Evolutionary conservation across 2,113 vertebrate genomes (phyloP).

Genomic region (Pteropus alecto): DNA sequence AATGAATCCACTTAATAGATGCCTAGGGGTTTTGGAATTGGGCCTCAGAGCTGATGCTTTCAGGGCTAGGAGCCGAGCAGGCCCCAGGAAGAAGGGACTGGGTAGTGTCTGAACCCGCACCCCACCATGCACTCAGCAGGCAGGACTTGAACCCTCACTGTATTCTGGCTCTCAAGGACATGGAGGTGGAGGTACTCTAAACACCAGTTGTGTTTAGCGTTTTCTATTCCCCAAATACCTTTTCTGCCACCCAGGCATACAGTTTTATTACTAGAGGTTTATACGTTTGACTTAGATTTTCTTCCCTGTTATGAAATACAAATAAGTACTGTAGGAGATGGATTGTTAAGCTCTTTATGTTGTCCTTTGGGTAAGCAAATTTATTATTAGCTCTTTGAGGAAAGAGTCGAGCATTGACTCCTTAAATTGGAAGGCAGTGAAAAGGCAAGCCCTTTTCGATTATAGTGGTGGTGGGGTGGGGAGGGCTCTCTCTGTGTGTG

Average conservation of each 20-base stretch:
- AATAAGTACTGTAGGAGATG: neutral
- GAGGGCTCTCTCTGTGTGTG: neutral
- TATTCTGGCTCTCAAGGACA: neutral
- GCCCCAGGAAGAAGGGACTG: fast-evolving
- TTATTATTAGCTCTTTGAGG: neutral
- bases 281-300: neutral
- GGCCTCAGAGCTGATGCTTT: neutral
- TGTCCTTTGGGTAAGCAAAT: neutral
- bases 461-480: too few species aligned
- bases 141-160: neutral
- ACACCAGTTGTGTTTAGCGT: neutral
- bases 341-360: neutral
- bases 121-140: neutral
- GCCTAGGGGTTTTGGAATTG: neutral
- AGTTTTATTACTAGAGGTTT: neutral
- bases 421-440: neutral
- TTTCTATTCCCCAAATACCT: neutral
- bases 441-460: neutral
- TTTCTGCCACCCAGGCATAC: neutral
- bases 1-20: neutral
- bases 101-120: neutral
- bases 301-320: neutral
- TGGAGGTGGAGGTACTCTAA: neutral
- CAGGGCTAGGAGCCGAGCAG: neutral
- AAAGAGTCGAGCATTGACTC: neutral